Percentiles rank a stretch among this genome's conserved stretches.
phyloP scores from a whole-genome alignment of 2,888 invertebrate species.

The Ennomos quercinarius region DNA sequence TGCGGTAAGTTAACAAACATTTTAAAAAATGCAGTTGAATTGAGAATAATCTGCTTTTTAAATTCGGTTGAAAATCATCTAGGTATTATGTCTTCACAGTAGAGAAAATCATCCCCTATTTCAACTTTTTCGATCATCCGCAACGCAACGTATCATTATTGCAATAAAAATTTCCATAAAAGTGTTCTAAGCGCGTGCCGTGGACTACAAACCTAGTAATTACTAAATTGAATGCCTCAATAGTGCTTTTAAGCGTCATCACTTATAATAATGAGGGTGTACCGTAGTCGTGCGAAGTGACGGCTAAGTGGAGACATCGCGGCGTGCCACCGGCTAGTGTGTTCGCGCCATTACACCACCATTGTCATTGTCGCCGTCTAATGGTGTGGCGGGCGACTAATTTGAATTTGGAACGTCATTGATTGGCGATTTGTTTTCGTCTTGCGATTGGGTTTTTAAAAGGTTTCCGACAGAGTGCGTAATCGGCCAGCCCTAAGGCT shows the following conservation, averaged over 20 bases:
- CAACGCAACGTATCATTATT: slow-evolving; percentile 35
- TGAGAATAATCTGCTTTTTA: no score
- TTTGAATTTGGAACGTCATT: slow-evolving; percentile 63
- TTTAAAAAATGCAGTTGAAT: no score
- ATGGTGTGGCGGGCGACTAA: slow-evolving; percentile 57
- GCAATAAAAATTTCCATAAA: slow-evolving; percentile 55
- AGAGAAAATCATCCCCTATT: slow-evolving; percentile 8
- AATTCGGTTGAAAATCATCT: no score
- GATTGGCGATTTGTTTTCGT: slow-evolving; percentile 38
- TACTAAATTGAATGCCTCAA: slow-evolving; percentile 82
- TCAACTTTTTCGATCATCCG: slow-evolving; percentile 19
- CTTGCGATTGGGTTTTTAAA: slow-evolving; percentile 17
- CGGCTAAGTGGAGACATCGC: slow-evolving; percentile 76
- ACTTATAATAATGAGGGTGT: slow-evolving; percentile 81
- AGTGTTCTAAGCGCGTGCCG: slow-evolving; percentile 55
- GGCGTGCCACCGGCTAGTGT: slow-evolving; percentile 57
- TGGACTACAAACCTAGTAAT: slow-evolving; percentile 72
- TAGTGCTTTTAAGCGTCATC: slow-evolving; percentile 81
- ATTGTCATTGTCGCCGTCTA: slow-evolving; percentile 62
- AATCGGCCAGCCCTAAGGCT: no score
- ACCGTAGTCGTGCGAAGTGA: slow-evolving; percentile 69
- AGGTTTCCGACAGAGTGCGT: slow-evolving; percentile 1
- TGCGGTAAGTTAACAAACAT: no score
- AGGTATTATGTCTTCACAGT: neutral
- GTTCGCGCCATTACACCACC: slow-evolving; percentile 69